Base-by-base conservation (phyloP, 2,113 vertebrate species). In the Climacteris rufus region DNA sequence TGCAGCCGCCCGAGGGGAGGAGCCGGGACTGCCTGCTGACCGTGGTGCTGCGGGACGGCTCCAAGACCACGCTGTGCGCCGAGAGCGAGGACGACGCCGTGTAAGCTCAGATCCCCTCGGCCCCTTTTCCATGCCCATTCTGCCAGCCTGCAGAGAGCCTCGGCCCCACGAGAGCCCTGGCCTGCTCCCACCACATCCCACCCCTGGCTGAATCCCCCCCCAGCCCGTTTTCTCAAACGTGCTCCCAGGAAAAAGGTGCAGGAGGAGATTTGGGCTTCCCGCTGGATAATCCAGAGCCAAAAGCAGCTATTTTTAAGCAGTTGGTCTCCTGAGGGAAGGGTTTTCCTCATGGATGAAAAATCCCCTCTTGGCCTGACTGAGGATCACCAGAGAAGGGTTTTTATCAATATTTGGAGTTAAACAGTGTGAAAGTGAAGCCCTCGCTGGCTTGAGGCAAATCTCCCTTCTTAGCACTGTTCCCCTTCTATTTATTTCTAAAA, bases 81-180 rank as follows among this genome's bases (percentile, higher is more conserved):
- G 99, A 99, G 98, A 99, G 98, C 7, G 94, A 98, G 93, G 99
- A 99, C 2, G 99, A 99, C 3, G 98, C 99, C 2, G 37, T 99
- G 99, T 99, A 94, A 98, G 99, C 80, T 4, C 0, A 14, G 25
- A 49, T 1, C 24, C 66, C 72, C 24, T 20, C 5, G 1, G 20
- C 0, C 1, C 14, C 45, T 53, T 50, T 23, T 27, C 9, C 44
- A 27, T 11, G 35, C 5, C 0, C 1, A 8, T 25, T 12, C 47
- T 9, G 70, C 7, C 0, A 27, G 35, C 25, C 45, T 22, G 49
- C 45, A 37, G 23, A 13, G 17, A 37, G 25, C 44, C 37, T 13
- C 6, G 4, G 31, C 35, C 2, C 0, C 4, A 3, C 0, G 1
- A 33, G 9, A 44, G 37, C 57, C 39, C 72, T 3, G 0, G 6